phyloP scores from a whole-genome alignment of 2,797 vertebrate species.

The Spinus pinus region DNA sequence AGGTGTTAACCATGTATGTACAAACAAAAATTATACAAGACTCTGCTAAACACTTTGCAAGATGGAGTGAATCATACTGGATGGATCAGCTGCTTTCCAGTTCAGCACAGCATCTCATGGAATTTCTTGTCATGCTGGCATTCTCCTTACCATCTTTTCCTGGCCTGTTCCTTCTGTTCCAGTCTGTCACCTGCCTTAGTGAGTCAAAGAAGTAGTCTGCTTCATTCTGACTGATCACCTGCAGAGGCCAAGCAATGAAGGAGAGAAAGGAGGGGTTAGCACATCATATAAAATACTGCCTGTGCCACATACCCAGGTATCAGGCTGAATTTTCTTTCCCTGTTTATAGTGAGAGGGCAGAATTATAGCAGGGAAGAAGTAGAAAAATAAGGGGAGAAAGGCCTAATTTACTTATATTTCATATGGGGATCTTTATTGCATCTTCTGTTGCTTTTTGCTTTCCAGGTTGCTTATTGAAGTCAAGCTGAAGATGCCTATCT shows the following conservation, averaged over 20 bases:
- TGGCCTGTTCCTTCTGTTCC: constrained; percentile 84
- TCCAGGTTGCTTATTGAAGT: background rate
- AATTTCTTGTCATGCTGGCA: background rate
- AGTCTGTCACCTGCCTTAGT: constrained; percentile 89
- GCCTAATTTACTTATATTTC: background rate
- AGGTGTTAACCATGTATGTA: background rate
- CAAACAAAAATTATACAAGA: background rate
- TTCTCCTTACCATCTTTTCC: constrained; percentile 83
- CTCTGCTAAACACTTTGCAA: background rate
- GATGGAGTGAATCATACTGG: background rate
- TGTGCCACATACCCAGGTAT: background rate
- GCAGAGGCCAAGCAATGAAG: background rate
- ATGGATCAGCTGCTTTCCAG: background rate
- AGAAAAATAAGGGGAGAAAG: background rate
- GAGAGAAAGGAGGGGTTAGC: background rate
- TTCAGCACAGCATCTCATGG: background rate
- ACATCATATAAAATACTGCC: background rate
- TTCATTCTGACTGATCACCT: constrained; percentile 93
- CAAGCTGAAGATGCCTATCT: background rate
- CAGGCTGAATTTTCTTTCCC: background rate
- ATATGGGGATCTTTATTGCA: background rate
- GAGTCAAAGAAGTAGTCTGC: constrained; percentile 95
- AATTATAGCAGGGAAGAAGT: background rate
- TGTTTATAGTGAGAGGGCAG: background rate
- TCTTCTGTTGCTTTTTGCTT: background rate